These are phyloP conservation scores for Rhingia rostrata DNA, from an alignment of 2,888 invertebrate genomes.

Conservation along the genomic window DNA sequence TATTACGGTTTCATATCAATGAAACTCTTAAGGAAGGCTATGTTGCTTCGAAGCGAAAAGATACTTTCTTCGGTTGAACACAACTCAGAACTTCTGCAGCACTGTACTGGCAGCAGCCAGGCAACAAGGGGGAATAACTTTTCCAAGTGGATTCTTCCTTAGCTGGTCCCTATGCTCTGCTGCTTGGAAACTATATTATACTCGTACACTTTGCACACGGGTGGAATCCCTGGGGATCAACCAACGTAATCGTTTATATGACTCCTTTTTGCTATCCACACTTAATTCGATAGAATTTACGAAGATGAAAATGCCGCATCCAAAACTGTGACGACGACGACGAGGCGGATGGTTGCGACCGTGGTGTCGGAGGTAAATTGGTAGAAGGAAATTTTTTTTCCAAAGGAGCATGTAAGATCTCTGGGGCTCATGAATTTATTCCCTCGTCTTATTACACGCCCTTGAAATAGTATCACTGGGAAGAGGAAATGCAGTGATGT, in stretches of 20 bases:
- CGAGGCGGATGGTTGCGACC: conserved; percentile 19
- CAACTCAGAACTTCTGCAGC: conserved; percentile 43
- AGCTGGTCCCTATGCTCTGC: conserved; percentile 24
- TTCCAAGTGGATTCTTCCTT: conserved; percentile 39
- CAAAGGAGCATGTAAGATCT: conserved; percentile 58
- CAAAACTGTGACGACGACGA: conserved; percentile 54
- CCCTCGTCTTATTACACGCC: conserved; percentile 72
- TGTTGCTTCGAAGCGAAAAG: conserved; percentile 9
- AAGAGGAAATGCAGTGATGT: conserved; percentile 25
- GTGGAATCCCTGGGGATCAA: conserved; percentile 76
- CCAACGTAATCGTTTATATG: conserved; percentile 77
- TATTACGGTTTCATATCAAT: conserved; percentile 70
- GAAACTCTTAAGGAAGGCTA: conserved; percentile 45
- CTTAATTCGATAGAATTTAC: conserved; percentile 73
- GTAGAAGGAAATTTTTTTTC: conserved; percentile 38
- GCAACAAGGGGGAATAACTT: conserved; percentile 37
- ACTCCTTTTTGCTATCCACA: conserved; percentile 76
- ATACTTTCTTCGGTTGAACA: conserved; percentile 25
- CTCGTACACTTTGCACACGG: conserved; percentile 55
- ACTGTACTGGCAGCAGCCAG: conserved; percentile 1
- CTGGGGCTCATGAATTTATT: conserved; percentile 72
- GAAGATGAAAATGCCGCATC: conserved; percentile 68
- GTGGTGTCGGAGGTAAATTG: conserved; percentile 55
- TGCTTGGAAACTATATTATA: conserved; percentile 35
- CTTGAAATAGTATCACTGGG: conserved; percentile 32